Evolutionary conservation across 1,140 invertebrate species (phyloP), one percentile per base, ranked within the genome.

Genomic region (Neodiprion pinetum): DNA sequence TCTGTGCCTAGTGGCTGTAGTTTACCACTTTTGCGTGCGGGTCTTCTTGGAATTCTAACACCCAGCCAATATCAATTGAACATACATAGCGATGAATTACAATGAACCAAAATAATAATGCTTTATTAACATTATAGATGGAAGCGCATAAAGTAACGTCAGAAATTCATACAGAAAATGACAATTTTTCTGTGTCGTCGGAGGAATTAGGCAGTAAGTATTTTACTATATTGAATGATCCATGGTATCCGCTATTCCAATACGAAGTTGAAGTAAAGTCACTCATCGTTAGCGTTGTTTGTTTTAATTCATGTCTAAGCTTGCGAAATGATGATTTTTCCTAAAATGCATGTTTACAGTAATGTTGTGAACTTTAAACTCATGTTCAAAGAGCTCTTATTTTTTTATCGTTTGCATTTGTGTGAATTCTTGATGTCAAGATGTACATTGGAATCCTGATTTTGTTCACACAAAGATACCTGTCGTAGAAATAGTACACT

Each of bases 91-190:
- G 2, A 40, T 40, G 28, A 40, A 40, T 40, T 40, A 2, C 28
- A 40, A 40, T 40, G 28, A 40, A 40, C 5, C 28, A 40, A 40
- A 40, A 40, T 5, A 40, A 40, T 40, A 40, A 40, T 40, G 28
- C 28, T 40, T 61, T 17, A 14, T 69, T 11, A 23, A 23, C 11
- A 69, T 47, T 69, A 14, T 11, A 80, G 78, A 81, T 83, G 75
- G 74, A 81, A 69, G 80, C 77, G 28, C 79, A 83, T 72, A 89
- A 86, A 81, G 88, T 93, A 72, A 90, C 88, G 9, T 92, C 91
- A 12, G 92, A 93, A 86, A 88, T 93, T 79, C 90, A 91, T 75
- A 82, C 83, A 53, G 92, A 93, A 84, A 88, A 83, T 61, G 84
- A 90, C 73, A 87, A 87, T 69, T 78, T 81, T 69, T 80, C 82